These are phyloP conservation scores for Anticlea derivata DNA, from an alignment of 2,888 invertebrate species.

Conservation along the genomic window DNA sequence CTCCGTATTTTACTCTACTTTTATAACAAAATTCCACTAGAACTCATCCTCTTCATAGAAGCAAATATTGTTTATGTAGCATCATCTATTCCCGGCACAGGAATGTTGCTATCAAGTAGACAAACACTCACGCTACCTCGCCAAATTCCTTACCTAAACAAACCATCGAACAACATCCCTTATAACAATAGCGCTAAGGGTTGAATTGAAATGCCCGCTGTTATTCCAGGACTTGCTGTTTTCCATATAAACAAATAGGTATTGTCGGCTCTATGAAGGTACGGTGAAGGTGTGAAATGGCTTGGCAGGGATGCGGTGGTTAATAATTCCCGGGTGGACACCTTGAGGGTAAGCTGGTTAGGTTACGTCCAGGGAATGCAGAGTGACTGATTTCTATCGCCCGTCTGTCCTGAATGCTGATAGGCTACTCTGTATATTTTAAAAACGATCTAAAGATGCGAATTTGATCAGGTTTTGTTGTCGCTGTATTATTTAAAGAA, in stretches of 20 bases:
- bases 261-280: conserved; percentile 23
- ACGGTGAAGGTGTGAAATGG: conserved; percentile 25
- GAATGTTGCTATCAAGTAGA: conserved; percentile 44
- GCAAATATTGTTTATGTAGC: conserved; percentile 41
- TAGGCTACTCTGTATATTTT: conserved; percentile 39
- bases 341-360: conserved; percentile 54
- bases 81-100: conserved; percentile 42
- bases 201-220: conserved; percentile 21
- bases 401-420: conserved; percentile 42
- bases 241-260: conserved; percentile 21
- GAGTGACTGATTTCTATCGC: conserved; percentile 55
- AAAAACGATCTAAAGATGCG: conserved; percentile 30
- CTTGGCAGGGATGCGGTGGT: conserved; percentile 32
- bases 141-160: conserved; percentile 28
- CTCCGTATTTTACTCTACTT: conserved; percentile 4
- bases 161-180: conserved; percentile 23
- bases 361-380: conserved; percentile 48
- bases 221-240: conserved; percentile 34
- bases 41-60: conserved; percentile 31
- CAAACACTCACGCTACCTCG: conserved; percentile 43
- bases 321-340: conserved; percentile 55
- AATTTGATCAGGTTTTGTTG: conserved; percentile 20
- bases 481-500: conserved; percentile 15
- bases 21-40: conserved; percentile 31
- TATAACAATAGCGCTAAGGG: conserved; percentile 21